phyloP scores from a whole-genome alignment of 2,888 invertebrate genomes.

The Volucella inanis region DNA sequence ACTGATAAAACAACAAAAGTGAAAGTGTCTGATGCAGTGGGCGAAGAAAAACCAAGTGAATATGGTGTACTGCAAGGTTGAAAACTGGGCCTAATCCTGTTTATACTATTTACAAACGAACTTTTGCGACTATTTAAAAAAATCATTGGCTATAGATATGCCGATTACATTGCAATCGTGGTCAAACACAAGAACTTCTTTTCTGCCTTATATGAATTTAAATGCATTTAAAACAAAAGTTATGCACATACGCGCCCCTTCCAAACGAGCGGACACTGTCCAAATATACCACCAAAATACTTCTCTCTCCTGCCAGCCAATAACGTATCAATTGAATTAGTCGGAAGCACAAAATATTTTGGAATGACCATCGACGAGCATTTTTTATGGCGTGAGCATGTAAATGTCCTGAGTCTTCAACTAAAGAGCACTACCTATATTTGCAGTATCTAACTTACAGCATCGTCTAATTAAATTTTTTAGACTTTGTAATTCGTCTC shows the following conservation, averaged over 20 bases:
- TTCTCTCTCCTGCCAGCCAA: neutral
- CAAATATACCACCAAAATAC: constrained; percentile 16
- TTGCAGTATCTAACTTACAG: constrained; percentile 1
- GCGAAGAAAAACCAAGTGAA: no score
- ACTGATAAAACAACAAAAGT: no score
- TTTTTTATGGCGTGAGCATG: no score
- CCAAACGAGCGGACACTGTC: neutral
- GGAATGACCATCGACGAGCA: no score
- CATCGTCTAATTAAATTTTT: constrained; percentile 4
- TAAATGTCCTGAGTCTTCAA: constrained; percentile 17
- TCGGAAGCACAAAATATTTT: constrained; percentile 9
- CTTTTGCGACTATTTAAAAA: no score
- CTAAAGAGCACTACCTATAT: constrained; percentile 23
- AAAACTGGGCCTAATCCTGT: no score
- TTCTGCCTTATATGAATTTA: neutral
- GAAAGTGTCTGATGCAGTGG: no score
- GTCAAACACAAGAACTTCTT: neutral
- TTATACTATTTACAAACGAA: no score
- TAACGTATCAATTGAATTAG: constrained; percentile 4
- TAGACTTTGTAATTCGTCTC: constrained; percentile 7
- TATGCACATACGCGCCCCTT: constrained; percentile 16
- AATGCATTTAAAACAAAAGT: constrained; percentile 1
- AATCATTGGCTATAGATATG: no score
- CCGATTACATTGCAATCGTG: neutral
- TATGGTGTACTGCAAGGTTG: no score